phyloP scores from a whole-genome alignment of 2,888 invertebrate species.

The Boloria euphrosyne region DNA sequence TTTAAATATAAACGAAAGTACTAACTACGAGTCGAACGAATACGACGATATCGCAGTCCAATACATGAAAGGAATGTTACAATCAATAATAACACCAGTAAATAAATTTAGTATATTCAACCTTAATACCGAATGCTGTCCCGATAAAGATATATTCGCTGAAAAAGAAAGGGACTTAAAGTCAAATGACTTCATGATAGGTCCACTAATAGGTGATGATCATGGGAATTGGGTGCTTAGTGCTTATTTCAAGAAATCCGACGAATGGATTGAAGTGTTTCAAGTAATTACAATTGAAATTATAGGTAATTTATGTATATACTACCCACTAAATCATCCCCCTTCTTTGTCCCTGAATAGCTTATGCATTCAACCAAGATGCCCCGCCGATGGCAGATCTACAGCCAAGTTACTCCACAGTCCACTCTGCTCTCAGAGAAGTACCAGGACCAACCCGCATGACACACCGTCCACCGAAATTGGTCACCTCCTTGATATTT shows the following conservation, averaged over 20 bases:
- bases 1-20: slow-evolving; percentile 39
- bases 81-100: slow-evolving; percentile 36
- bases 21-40: slow-evolving; percentile 11
- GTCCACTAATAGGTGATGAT: slow-evolving; percentile 59
- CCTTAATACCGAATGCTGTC: slow-evolving; percentile 37
- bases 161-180: slow-evolving; percentile 43
- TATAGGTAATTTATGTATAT: slow-evolving; percentile 47
- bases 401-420: too few relatives aligned
- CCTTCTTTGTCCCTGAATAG: too few relatives aligned
- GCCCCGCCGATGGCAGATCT: too few relatives aligned
- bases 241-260: slow-evolving; percentile 50
- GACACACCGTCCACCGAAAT: too few relatives aligned
- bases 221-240: slow-evolving; percentile 73
- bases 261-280: slow-evolving; percentile 58
- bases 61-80: slow-evolving; percentile 32
- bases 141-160: slow-evolving; percentile 40
- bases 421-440: too few relatives aligned
- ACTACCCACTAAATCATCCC: too few relatives aligned
- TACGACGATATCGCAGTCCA: slow-evolving; percentile 36
- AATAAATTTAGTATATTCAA: slow-evolving; percentile 46
- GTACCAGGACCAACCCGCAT: too few relatives aligned
- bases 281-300: slow-evolving; percentile 66
- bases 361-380: too few relatives aligned
- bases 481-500: too few relatives aligned
- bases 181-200: slow-evolving; percentile 59